Evolutionary conservation across 2,888 invertebrate species (phyloP).

Genomic region (Athalia cordata): DNA sequence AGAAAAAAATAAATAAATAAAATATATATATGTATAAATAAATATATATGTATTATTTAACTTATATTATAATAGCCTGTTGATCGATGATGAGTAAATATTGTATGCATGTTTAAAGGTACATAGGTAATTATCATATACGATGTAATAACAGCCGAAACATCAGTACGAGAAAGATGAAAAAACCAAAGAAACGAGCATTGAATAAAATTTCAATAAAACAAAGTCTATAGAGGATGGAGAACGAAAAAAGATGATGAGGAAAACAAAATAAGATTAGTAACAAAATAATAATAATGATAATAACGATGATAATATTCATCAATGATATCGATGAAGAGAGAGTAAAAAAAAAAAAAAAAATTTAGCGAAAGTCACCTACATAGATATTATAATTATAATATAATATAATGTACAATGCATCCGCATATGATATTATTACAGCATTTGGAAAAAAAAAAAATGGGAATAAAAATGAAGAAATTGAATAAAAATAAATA

Average conservation of each 20-base stretch:
- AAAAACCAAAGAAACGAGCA: neutral
- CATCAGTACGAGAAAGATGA: neutral
- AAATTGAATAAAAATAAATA: neutral
- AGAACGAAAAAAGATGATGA: neutral
- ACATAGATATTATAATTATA: slow-evolving; percentile 2
- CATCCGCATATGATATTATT: slow-evolving; percentile 39
- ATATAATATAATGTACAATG: slow-evolving; percentile 4
- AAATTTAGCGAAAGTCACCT: slow-evolving; percentile 40
- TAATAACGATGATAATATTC: slow-evolving; percentile 5
- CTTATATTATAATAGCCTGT: neutral
- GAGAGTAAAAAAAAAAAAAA: neutral
- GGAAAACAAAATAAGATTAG: neutral
- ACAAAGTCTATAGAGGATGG: too few relatives aligned
- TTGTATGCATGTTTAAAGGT: too few relatives aligned
- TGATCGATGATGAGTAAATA: neutral
- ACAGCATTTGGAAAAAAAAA: slow-evolving; percentile 16
- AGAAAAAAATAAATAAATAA: neutral
- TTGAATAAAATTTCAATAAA: neutral
- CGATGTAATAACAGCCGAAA: too few relatives aligned
- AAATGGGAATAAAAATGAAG: neutral
- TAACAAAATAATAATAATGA: slow-evolving; percentile 2
- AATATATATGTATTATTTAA: neutral
- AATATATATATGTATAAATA: neutral
- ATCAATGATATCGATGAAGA: slow-evolving; percentile 13
- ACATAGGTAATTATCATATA: too few relatives aligned